Evolutionary conservation across 1,140 invertebrate species (phyloP).

Genomic region (Panagrolaimus sp.): DNA sequence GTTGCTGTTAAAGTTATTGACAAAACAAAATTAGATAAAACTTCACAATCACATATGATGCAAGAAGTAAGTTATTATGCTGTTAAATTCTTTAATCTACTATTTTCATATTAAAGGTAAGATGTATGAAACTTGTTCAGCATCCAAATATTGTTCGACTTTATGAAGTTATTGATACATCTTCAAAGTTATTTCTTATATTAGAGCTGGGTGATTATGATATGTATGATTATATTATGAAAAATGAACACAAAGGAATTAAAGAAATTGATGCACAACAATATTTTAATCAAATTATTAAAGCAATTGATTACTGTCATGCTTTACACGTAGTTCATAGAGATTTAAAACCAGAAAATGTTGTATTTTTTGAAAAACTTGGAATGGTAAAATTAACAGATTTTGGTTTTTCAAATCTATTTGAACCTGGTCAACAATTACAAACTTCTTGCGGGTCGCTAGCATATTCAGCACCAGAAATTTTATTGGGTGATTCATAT

Average conservation of each 20-base stretch:
- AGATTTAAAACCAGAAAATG: conserved; percentile 84
- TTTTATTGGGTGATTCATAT: conserved; percentile 77
- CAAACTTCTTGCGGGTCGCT: conserved; percentile 98
- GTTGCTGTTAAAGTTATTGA: conserved; percentile 77
- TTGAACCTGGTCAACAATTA: conserved; percentile 83
- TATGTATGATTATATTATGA: conserved; percentile 91
- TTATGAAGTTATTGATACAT: conserved; percentile 98
- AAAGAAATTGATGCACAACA: conserved; percentile 72
- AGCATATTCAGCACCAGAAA: conserved; percentile 98
- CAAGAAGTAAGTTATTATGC: conserved; percentile 67
- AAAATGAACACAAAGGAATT: conserved; percentile 72
- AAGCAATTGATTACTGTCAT: conserved; percentile 96
- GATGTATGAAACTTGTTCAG: conserved; percentile 98
- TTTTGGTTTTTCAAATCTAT: conserved; percentile 93
- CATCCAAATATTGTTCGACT: conserved; percentile 94
- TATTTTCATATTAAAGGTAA: conserved; percentile 60
- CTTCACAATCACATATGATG: conserved; percentile 90
- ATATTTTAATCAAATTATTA: conserved; percentile 81
- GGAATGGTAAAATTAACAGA: conserved; percentile 97
- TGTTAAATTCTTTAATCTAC: not conserved
- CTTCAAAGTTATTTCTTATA: conserved; percentile 69
- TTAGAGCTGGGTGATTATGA: conserved; percentile 97
- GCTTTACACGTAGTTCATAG: conserved; percentile 84
- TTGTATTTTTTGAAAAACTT: conserved; percentile 94
- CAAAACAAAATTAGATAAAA: conserved; percentile 90